Evolutionary conservation across 2,888 invertebrate species (phyloP).

Genomic region (Drosophila mimica): DNA sequence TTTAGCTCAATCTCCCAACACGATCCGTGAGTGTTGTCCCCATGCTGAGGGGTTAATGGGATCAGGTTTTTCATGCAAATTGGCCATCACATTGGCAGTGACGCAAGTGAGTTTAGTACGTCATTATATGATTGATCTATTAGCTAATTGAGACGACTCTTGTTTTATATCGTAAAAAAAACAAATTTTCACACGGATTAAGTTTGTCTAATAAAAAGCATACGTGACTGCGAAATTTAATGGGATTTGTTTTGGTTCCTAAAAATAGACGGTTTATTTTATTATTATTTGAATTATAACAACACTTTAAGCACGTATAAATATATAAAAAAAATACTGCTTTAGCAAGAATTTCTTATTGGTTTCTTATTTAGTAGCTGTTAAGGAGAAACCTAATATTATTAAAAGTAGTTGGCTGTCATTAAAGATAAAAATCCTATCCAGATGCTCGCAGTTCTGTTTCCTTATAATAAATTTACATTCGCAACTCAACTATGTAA

Average conservation of each 20-base stretch:
- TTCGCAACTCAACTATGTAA: not conserved
- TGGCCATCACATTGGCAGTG: slow-evolving; percentile 23
- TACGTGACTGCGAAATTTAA: slow-evolving; percentile 3
- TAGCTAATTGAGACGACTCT: slow-evolving; percentile 36
- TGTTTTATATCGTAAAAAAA: slow-evolving; percentile 7
- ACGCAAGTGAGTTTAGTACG: slow-evolving; percentile 40
- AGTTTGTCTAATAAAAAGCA: not conserved
- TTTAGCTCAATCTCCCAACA: slow-evolving; percentile 20
- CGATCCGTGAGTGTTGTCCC: slow-evolving; percentile 36
- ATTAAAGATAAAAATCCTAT: not conserved
- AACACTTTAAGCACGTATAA: not conserved
- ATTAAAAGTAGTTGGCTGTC: not conserved
- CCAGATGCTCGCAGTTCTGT: not conserved
- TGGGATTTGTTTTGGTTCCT: not conserved
- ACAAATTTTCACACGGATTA: slow-evolving; percentile 12
- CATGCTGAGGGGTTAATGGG: slow-evolving; percentile 70
- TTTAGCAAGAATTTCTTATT: not conserved
- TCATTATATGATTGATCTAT: slow-evolving; percentile 43
- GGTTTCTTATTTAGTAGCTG: no score
- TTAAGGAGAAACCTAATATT: not conserved
- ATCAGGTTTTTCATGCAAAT: slow-evolving; percentile 15
- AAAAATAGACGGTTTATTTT: not conserved
- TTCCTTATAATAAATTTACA: slow-evolving; percentile 2
- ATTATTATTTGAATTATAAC: not conserved
- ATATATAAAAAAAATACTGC: not conserved